Evolutionary conservation across 2,797 vertebrate species (phyloP).

Genomic region (Fringilla coelebs): DNA sequence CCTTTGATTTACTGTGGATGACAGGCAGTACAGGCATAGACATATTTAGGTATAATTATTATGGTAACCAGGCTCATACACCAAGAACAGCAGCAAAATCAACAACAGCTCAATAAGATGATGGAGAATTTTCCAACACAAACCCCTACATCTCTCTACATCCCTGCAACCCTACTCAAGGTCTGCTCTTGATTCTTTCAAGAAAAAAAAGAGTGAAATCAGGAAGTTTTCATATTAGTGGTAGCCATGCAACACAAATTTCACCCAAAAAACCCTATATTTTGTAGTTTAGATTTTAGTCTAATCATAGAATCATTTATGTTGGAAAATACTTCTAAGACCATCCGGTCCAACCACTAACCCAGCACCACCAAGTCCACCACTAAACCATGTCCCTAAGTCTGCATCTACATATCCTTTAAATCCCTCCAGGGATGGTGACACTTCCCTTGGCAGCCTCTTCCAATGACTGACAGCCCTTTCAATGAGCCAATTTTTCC

Average conservation of each 20-base stretch:
- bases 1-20: constrained; percentile 48
- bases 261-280: background rate
- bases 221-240: background rate
- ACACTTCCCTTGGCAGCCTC: background rate
- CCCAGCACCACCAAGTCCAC: background rate
- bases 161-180: background rate
- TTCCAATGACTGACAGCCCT: background rate
- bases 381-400: background rate
- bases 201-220: background rate
- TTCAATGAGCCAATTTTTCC: background rate
- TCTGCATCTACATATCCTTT: background rate
- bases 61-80: background rate
- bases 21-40: background rate
- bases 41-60: constrained; percentile 38
- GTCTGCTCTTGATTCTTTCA: background rate
- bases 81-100: constrained; percentile 31
- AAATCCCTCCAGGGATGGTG: background rate
- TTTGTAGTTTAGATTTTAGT: background rate
- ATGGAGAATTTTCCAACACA: constrained; percentile 56
- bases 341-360: background rate
- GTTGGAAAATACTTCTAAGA: background rate
- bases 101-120: constrained; percentile 56
- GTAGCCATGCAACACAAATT: background rate
- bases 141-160: background rate
- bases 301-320: background rate